Base-by-base conservation (phyloP, 2,797 vertebrate species). In the Semaprochilodus insignis region DNA sequence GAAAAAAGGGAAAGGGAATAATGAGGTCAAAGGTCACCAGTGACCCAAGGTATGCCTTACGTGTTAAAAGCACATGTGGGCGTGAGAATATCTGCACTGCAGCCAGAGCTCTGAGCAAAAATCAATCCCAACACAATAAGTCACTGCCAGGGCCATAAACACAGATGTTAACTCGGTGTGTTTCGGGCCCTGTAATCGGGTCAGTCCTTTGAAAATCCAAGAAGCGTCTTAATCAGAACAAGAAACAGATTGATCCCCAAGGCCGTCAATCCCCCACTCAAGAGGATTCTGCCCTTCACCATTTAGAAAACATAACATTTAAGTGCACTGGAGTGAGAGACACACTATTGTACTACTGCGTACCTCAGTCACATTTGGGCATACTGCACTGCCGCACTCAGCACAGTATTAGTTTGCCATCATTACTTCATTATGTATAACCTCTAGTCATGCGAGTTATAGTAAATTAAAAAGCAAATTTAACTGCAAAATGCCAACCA, bases 181-280 rank as follows among this genome's bases (percentile, higher is more conserved):
- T 81, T 86, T 80, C 83, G 72, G 80, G 63, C 34, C 11, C 65
- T 85, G 75, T 89, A 93, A 90, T 82, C 91, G 87, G 78, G 80
- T 91, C 87, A 91, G 90, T 87, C 85, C 87, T 89, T 87, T 88
- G 89, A 87, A 88, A 88, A 91, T 87, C 91, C 85, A 74, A 80
- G 75, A 86, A 78, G 77, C 65, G 90, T 93, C 88, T 87, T 91
- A 93, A 93, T 93, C 91, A 93, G 92, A 92, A 74, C 77, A 81
- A 83, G 78, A 91, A 88, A 91, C 88, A 81, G 83, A 88, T 69
- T 87, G 74, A 51, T 72, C 65, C 79, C 75, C 25, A 54, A 80
- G 76, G 89, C 88, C 78, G 83, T 85, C 85, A 88, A 86, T 90
- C 90, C 87, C 31, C 57, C 67, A 83, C 74, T 63, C 74, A 83